These are phyloP conservation scores for Netta rufina DNA, from an alignment of 2,797 vertebrate genomes.

Conservation along the genomic window DNA sequence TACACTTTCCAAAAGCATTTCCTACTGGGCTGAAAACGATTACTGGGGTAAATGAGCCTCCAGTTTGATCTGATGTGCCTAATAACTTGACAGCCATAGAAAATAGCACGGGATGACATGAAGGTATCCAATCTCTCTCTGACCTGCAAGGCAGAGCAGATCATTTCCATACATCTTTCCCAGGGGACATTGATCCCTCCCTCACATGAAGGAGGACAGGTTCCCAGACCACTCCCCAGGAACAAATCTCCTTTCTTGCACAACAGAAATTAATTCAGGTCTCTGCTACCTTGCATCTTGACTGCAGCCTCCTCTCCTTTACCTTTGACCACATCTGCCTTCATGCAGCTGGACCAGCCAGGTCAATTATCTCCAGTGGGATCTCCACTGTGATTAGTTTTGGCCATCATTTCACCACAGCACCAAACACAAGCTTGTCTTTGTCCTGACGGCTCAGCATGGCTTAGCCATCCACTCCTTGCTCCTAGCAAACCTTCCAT, in stretches of 20 bases:
- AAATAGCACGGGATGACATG: background rate
- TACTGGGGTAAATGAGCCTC: background rate
- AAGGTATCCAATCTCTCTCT: background rate
- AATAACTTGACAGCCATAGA: background rate
- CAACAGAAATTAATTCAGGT: background rate
- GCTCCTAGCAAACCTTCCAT: background rate
- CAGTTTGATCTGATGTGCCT: background rate
- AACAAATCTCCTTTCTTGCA: background rate
- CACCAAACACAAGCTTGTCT: background rate
- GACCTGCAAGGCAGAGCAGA: background rate
- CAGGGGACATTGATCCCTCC: background rate
- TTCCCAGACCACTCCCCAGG: background rate
- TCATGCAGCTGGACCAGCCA: background rate
- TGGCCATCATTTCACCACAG: background rate
- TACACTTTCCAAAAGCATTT: background rate
- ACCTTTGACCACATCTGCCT: background rate
- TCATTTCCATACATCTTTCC: background rate
- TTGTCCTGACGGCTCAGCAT: background rate
- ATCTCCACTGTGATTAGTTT: background rate
- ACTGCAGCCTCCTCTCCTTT: background rate
- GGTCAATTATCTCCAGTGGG: background rate
- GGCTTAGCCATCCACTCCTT: background rate
- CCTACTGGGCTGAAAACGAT: background rate
- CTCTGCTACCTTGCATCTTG: background rate
- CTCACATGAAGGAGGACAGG: background rate